These are phyloP conservation scores for Ennomos erosarius DNA, from an alignment of 2,888 invertebrate species.

Conservation along the genomic window DNA sequence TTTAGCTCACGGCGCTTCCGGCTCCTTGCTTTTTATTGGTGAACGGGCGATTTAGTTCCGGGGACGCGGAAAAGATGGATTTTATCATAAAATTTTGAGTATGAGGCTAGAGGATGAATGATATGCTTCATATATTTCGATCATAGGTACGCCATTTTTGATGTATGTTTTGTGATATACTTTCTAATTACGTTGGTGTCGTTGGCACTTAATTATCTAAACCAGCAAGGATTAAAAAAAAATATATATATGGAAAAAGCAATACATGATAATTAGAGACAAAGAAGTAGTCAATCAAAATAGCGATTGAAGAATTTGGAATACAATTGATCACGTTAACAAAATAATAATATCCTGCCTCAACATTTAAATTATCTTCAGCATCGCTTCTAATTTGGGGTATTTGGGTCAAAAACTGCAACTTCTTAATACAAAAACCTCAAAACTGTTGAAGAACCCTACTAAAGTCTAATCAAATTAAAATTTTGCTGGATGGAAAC, in stretches of 20 bases:
- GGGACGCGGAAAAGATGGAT: constrained; percentile 34
- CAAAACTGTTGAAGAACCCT: constrained; percentile 31
- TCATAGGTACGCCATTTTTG: no score
- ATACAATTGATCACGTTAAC: no score
- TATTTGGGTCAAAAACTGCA: constrained; percentile 11
- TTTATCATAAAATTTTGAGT: constrained; percentile 15
- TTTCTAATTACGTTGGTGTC: no score
- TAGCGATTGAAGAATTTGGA: no score
- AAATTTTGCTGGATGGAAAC: constrained; percentile 60
- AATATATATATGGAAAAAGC: no score
- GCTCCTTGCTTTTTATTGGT: constrained; percentile 32
- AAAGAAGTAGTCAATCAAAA: no score
- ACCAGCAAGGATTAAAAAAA: no score
- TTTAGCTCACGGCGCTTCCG: constrained; percentile 38
- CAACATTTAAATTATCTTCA: no score
- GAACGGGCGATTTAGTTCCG: constrained; percentile 30
- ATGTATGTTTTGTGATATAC: no score
- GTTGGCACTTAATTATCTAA: no score
- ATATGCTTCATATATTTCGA: neutral
- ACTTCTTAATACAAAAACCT: constrained; percentile 11
- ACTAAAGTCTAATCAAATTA: constrained; percentile 61
- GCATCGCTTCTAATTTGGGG: neutral
- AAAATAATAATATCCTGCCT: no score
- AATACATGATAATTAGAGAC: no score
- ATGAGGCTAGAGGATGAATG: neutral